Evolutionary conservation across 2,888 invertebrate species (phyloP), one percentile per base, ranked within the genome.

Genomic region (Diabrotica balteata): DNA sequence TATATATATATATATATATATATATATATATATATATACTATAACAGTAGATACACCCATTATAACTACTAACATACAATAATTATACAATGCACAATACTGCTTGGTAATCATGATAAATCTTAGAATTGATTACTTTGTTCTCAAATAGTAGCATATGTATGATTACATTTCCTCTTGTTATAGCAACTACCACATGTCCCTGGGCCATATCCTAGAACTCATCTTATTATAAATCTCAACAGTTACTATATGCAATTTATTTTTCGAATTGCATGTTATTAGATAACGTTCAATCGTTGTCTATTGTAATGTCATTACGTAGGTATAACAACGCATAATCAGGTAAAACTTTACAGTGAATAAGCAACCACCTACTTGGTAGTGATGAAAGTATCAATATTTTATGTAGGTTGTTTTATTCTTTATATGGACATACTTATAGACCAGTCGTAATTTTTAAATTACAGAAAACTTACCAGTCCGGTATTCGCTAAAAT

Each of bases 241-340:
- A 32, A 32, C 32, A 32, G 32, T 32, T 32, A 32, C 32, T 32
- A 32, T 32, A 32, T 32, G 32, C 32, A 32, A 32, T 32, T 32
- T 32, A 32, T 32, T 32, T 44, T 52, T 60, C 45, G n/a, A 60
- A 60, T 60, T 7, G 49, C 11, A 51, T 51, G 44, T 60, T 6
- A 53, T 53, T 60, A 60, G 51, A 60, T 60, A 60, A 60, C 60
- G 43, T 60, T 47, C 60, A 60, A n/a, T 60, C 52, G 43, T 17
- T 44, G 45, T 60, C 60, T 60, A 45, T 60, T 51, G 52, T 60
- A 51, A 52, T 52, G 50, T 59, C 51, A 59, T 59, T 52, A 52
- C 44, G 51, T 51, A 32, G 32, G 32, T 32, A n/a, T 60, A 42
- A 45, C 17, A 49, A 60, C 52, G 51, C 42, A 60, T 59, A 59